Evolutionary conservation across 2,888 invertebrate species (phyloP), one percentile per base, ranked within the genome.

Genomic region (Aleiodes alternator): DNA sequence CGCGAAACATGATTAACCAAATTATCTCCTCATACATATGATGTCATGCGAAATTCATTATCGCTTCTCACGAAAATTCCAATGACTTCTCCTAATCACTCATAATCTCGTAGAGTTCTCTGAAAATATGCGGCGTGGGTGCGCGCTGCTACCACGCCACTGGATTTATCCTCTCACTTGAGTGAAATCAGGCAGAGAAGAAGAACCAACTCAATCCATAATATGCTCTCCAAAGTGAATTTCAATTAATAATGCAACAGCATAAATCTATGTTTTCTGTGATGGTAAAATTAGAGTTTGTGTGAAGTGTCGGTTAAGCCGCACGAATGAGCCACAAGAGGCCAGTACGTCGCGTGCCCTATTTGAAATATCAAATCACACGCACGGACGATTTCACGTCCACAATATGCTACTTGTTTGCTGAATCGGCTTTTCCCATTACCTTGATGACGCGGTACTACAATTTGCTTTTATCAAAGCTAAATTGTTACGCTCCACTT

Each of bases 381-480:
- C 82, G 84, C 82, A 50, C 79, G 76, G 80, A 48, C 80, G 84
- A 76, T 70, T 83, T 77, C 83, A 84, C 86, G 83, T 86, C 83
- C 83, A 80, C 88, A 88, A 87, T 88, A 88, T 88, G 88, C 87
- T 88, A 86, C 88, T 86, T 87, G 87, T 88, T 87, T 88, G 83
- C 87, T 79, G 80, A 87, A 87, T 84, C 83, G 81, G 79, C 81
- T 61, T 23, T 43, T 80, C 82, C 82, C 83, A 83, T 83, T 83
- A 82, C 84, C 84, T 83, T 82, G 77, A 77, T 72, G 76, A 76
- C 80, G 80, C 69, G 78, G 77, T 23, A 48, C 43, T 64, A 48
- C 64, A 43, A 23, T 16, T 43, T 64, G n/a, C 38, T 61, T 61
- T 38, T 38, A 64, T 64, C 64, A 64, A 48, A 64, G 64, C 64